phyloP scores from a whole-genome alignment of 2,797 vertebrate species.

The Eulemur mongoz region DNA sequence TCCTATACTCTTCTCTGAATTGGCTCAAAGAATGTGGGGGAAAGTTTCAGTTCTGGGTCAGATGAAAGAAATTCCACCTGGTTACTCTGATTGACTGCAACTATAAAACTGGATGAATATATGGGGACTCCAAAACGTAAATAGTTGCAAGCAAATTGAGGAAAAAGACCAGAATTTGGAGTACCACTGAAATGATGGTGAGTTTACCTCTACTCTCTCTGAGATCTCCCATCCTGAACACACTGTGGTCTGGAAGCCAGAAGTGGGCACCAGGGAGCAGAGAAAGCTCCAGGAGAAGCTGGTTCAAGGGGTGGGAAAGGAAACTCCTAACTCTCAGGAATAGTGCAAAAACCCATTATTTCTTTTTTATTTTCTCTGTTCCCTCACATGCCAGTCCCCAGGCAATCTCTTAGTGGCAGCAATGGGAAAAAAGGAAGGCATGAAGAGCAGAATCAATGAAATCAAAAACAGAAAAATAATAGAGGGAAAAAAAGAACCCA shows the following conservation, averaged over 20 bases:
- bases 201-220: not conserved
- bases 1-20: not conserved
- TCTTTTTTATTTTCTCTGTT: not conserved
- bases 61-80: not conserved
- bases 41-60: not conserved
- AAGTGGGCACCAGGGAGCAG: not conserved
- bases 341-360: not conserved
- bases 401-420: conserved; percentile 10
- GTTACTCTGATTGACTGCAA: not conserved
- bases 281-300: not conserved
- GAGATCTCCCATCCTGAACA: not conserved
- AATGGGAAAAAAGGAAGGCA: conserved; percentile 8
- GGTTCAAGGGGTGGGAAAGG: not conserved
- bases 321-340: not conserved
- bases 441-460: conserved; percentile 24
- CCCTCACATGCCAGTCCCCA: not conserved
- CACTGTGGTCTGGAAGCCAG: not conserved
- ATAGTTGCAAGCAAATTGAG: not conserved
- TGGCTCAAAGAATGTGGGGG: not conserved
- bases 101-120: not conserved
- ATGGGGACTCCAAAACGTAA: not conserved
- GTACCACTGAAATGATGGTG: not conserved
- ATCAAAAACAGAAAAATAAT: not conserved
- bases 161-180: not conserved
- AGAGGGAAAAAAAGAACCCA: not conserved